Base-by-base conservation (phyloP, 1,140 invertebrate species). In the Lepeophtheirus salmonis region DNA sequence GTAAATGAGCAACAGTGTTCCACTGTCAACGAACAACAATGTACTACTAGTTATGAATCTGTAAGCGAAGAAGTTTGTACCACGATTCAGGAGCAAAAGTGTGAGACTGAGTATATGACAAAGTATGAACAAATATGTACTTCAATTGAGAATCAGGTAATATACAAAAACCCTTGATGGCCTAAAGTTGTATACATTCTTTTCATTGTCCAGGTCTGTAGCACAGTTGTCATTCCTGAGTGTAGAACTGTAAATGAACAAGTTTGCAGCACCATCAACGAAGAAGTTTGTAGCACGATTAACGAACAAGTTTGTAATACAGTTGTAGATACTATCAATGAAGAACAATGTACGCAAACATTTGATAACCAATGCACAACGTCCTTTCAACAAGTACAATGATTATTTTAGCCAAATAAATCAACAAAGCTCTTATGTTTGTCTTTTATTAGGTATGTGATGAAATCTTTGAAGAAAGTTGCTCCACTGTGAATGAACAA, bases 181-280 rank as follows among this genome's bases (percentile, higher is more conserved):
- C 30, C 30, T 10, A 41, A n/a, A 41, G 30, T 41, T 41, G 6
- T 41, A 41, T 41, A 41, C 30, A 41, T 41, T 41, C 30, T 10
- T 41, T 10, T 41, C 6, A 10, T 41, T 41, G 30, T 41, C n/a
- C n/a, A 41, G 30, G 30, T 41, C 3, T 60, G 57, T 30, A 60
- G 16, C 57, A 60, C 57, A 2, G 57, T 60, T 16, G 21, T 30
- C 13, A 30, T 30, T 3, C 30, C n/a, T 10, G 30, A 60, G 41
- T 61, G 59, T 16, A 48, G 54, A 61, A 61, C 48, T 60, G 25
- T 61, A 51, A 6, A 60, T 51, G 57, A 60, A 16, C 57, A 60
- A 60, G 57, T 60, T 16, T 60, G 57, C 49, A 21, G 17, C 14
- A 51, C 57, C 1, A 30, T 60, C 57, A 52, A 50, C 6, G 57